Conservation (phyloP, 2,888 invertebrate species). For the Sphaeridia pumilis region DNA sequence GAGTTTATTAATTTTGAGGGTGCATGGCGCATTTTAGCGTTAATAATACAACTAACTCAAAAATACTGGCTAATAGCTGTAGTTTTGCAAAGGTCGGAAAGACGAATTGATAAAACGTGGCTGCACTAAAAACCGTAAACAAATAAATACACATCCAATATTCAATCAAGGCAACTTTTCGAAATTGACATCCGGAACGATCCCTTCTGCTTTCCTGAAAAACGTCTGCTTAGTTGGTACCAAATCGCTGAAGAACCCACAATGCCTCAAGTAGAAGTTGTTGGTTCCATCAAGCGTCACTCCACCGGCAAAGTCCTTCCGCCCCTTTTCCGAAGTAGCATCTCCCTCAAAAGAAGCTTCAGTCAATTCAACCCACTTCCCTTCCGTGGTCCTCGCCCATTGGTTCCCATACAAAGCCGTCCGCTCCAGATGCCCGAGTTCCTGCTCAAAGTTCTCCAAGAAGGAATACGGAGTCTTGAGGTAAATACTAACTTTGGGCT, state of each 20-base stretch:
- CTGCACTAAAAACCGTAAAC: no score
- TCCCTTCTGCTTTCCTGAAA: slow-evolving; percentile 3
- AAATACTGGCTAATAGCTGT: no score
- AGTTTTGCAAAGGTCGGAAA: no score
- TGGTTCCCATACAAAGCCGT: slow-evolving; percentile 23
- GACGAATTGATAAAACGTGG: no score
- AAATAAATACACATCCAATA: not conserved
- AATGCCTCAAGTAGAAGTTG: slow-evolving; percentile 25
- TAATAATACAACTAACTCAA: no score
- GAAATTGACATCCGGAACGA: slow-evolving; percentile 7
- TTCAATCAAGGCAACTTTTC: not conserved
- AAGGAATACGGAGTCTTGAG: slow-evolving; percentile 8
- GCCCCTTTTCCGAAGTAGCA: slow-evolving; percentile 16
- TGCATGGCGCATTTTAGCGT: no score
- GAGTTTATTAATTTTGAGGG: no score
- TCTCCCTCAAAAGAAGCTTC: slow-evolving; percentile 25
- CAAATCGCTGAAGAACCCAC: slow-evolving; percentile 27
- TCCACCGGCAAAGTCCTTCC: slow-evolving; percentile 26
- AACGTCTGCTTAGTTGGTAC: slow-evolving; percentile 19
- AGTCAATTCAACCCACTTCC: slow-evolving; percentile 24
- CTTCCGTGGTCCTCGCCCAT: slow-evolving; percentile 18
- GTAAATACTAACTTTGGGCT: slow-evolving; percentile 20
- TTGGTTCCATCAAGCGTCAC: slow-evolving; percentile 5
- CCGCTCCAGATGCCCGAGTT: slow-evolving; percentile 22
- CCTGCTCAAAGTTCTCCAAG: slow-evolving; percentile 27